A percentile compares a stretch with the other conserved stretches of the same genome.
Evolutionary conservation across 2,888 invertebrate genomes (phyloP).

Genomic region (Lydus trimaculatus): DNA sequence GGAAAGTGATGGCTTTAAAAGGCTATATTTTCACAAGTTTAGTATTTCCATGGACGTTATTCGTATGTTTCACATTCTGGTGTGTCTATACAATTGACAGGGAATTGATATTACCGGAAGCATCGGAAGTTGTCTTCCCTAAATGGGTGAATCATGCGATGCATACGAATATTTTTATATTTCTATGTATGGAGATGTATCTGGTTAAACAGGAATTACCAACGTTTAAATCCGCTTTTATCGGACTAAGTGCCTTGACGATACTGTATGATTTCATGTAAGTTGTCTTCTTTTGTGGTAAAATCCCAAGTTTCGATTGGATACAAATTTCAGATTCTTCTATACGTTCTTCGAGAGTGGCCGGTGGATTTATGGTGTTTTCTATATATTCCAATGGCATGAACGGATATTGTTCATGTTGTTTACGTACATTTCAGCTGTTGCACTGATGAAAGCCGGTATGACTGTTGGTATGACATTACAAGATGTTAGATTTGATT

Average conservation of each 20-base stretch:
- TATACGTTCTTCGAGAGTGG: conserved; percentile 2
- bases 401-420: neutral
- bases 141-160: neutral
- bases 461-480: neutral
- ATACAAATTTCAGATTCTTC: neutral
- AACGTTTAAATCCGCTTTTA: neutral
- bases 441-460: neutral
- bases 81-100: neutral
- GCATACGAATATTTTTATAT: neutral
- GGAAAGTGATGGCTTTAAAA: neutral
- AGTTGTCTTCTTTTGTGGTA: too few species aligned
- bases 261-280: neutral
- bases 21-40: neutral
- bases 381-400: neutral
- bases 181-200: neutral
- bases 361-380: neutral
- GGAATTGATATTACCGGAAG: neutral
- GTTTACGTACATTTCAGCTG: neutral
- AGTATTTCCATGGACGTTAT: neutral
- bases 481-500: neutral
- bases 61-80: neutral
- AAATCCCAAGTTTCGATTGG: too few species aligned
- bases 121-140: neutral
- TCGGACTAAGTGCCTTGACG: neutral
- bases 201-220: neutral